phyloP scores from a whole-genome alignment of 2,797 vertebrate genomes.

The Podarcis lilfordi region DNA sequence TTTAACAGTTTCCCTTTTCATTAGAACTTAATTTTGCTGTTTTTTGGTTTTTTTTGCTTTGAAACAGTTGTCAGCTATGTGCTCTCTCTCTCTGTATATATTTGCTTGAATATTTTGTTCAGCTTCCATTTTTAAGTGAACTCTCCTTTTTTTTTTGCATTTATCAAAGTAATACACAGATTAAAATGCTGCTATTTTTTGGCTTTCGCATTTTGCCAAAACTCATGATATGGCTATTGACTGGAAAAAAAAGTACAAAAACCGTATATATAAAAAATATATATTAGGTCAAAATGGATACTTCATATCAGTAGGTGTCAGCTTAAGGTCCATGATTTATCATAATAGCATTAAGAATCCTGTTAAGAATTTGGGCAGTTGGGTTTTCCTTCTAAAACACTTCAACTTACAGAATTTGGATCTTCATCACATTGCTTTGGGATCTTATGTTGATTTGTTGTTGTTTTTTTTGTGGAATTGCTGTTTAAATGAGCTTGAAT shows the following conservation, averaged over 20 bases:
- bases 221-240: background rate
- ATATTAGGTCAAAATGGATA: too few species aligned
- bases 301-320: background rate
- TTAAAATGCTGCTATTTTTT: too few species aligned
- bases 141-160: too few species aligned
- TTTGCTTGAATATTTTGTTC: too few species aligned
- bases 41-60: too few species aligned
- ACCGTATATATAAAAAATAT: background rate
- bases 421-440: background rate
- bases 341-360: too few species aligned
- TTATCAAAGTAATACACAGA: too few species aligned
- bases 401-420: background rate
- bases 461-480: too few species aligned
- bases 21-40: too few species aligned
- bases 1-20: background rate
- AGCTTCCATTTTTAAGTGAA: too few species aligned
- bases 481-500: conserved; percentile 18
- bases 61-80: background rate
- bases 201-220: background rate
- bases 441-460: background rate
- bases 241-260: background rate
- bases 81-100: too few species aligned
- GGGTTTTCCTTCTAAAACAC: background rate
- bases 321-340: background rate
- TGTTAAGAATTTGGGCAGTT: background rate